phyloP scores from a whole-genome alignment of 2,888 invertebrate species.

The Pseudanteris insignis region DNA sequence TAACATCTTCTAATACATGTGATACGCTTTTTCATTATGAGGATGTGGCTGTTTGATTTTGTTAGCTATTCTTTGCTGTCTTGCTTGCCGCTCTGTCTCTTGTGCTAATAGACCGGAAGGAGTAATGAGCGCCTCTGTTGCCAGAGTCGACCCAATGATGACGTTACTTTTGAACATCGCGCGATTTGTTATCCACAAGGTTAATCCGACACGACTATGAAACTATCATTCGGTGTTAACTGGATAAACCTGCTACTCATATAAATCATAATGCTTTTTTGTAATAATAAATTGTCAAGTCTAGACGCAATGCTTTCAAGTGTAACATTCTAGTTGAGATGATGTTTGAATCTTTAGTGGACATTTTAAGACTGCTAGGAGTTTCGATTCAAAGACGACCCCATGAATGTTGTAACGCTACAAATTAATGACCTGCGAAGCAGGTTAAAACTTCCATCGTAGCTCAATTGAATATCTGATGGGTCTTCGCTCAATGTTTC shows the following conservation, averaged over 20 bases:
- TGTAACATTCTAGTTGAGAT: no score
- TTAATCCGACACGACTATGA: slow-evolving; percentile 46
- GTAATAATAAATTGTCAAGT: no score
- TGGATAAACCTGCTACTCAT: no score
- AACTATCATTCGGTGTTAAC: slow-evolving; percentile 12
- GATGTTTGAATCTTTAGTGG: slow-evolving; percentile 10
- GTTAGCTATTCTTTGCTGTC: slow-evolving; percentile 44
- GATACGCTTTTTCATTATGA: slow-evolving; percentile 65
- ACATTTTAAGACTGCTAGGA: slow-evolving; percentile 13
- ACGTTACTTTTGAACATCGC: slow-evolving; percentile 59
- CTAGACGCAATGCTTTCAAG: no score
- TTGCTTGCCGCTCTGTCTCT: slow-evolving; percentile 32
- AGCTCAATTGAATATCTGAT: not conserved
- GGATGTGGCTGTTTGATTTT: slow-evolving; percentile 66
- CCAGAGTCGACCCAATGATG: slow-evolving; percentile 57
- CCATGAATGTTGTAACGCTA: slow-evolving; percentile 26
- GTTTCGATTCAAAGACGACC: slow-evolving; percentile 10
- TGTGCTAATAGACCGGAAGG: slow-evolving; percentile 59
- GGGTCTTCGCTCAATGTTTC: no score
- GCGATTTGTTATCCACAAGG: slow-evolving; percentile 51
- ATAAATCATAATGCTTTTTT: no score
- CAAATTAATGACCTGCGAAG: slow-evolving; percentile 34
- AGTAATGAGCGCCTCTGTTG: slow-evolving; percentile 63
- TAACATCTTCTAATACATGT: slow-evolving; percentile 61
- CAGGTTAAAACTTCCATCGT: slow-evolving; percentile 21